Conservation (phyloP, 2,113 vertebrate species). For the Bubo blakistoni region DNA sequence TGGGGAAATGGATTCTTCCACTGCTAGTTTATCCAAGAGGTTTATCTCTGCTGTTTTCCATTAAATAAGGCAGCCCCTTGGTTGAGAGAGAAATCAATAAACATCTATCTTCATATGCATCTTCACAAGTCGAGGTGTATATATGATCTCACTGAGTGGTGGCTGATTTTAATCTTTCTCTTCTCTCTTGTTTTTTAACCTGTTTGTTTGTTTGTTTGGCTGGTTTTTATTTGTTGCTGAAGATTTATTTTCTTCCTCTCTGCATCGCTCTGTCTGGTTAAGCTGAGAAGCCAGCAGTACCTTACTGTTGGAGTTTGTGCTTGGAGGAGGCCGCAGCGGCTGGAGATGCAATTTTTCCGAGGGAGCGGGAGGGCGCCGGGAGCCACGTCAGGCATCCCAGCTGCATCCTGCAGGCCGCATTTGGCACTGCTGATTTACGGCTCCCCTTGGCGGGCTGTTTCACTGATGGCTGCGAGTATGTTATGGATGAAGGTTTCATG, state of each 20-base stretch:
- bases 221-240: not conserved
- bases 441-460: not conserved
- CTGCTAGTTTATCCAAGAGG: not conserved
- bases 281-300: not conserved
- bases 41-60: not conserved
- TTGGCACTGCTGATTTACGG: not conserved
- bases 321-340: fast-evolving
- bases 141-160: not conserved
- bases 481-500: not conserved
- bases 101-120: not conserved
- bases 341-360: not conserved
- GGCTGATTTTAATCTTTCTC: not conserved
- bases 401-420: not conserved
- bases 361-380: not conserved
- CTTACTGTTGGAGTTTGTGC: not conserved
- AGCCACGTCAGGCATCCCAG: fast-evolving
- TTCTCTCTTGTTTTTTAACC: not conserved
- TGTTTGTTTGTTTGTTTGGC: not conserved
- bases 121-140: not conserved
- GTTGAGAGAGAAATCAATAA: not conserved
- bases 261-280: not conserved
- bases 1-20: not conserved
- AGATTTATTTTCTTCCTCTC: not conserved
- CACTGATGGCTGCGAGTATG: not conserved
- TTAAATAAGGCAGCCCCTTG: not conserved